Evolutionary conservation across 2,113 vertebrate species (phyloP).

Genomic region (Odocoileus hemionus): DNA sequence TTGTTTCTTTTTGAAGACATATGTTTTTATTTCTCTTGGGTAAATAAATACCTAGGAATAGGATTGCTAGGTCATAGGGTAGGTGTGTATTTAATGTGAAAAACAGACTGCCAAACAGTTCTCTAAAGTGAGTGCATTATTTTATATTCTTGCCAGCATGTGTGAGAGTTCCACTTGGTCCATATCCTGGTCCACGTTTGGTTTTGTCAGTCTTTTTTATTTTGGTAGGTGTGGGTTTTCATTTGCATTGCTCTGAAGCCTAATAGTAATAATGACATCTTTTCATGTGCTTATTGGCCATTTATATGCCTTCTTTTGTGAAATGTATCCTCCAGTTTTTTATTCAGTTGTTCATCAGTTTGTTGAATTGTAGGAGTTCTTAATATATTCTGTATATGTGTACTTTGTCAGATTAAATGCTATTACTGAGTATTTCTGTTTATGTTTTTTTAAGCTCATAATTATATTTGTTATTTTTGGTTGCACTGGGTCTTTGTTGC

Average conservation of each 20-base stretch:
- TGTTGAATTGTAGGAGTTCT: neutral
- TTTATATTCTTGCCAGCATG: neutral
- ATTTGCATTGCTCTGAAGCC: neutral
- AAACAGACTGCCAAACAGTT: neutral
- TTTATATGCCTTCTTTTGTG: neutral
- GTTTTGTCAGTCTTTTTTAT: neutral
- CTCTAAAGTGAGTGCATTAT: neutral
- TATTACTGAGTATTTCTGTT: neutral
- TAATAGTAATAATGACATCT: neutral
- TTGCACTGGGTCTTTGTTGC: neutral
- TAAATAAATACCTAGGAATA: conserved; percentile 22
- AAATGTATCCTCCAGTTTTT: neutral
- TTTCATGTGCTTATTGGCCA: neutral
- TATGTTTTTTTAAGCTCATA: neutral
- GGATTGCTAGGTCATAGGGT: neutral
- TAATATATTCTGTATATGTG: neutral
- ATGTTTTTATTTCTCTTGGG: neutral
- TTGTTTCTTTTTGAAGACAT: neutral
- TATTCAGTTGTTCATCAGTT: neutral
- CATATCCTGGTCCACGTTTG: neutral
- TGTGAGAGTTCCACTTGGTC: neutral
- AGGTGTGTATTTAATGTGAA: conserved; percentile 2
- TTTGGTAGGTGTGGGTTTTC: neutral
- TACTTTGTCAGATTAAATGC: neutral
- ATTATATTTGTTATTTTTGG: neutral